phyloP scores from a whole-genome alignment of 1,140 invertebrate genomes.

The Yoshiicerus persimilis region DNA sequence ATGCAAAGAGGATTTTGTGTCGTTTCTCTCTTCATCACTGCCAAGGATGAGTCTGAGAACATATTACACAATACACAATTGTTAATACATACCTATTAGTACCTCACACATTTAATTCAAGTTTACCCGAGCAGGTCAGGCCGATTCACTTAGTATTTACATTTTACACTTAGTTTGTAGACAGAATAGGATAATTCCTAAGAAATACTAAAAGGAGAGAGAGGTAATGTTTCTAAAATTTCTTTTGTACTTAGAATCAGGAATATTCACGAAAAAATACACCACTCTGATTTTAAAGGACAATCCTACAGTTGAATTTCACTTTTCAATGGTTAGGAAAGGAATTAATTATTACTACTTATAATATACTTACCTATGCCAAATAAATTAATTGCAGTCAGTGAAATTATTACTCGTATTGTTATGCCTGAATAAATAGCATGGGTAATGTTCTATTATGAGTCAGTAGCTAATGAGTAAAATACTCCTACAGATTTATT shows the following conservation, averaged over 20 bases:
- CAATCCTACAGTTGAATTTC: not conserved
- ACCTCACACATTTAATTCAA: not conserved
- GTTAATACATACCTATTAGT: not conserved
- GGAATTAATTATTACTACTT: not conserved
- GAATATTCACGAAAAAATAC: too few species aligned
- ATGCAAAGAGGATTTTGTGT: not conserved
- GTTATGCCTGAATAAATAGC: not conserved
- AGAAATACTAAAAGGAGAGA: too few species aligned
- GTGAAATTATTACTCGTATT: not conserved
- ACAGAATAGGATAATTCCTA: not conserved
- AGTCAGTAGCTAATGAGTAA: not conserved
- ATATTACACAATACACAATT: not conserved
- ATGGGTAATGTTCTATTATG: too few species aligned
- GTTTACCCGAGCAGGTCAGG: not conserved
- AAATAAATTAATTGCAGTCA: not conserved
- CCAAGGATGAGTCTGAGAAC: conserved; percentile 39
- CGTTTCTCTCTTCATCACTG: conserved; percentile 38
- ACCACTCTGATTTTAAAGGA: not conserved
- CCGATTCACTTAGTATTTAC: not conserved
- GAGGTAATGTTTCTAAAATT: not conserved
- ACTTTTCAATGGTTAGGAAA: not conserved
- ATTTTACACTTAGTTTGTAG: not conserved
- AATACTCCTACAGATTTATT: too few species aligned
- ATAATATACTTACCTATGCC: not conserved
- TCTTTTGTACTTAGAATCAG: too few species aligned